Conservation (phyloP, 2,888 invertebrate genomes). For the Lumbricus terrestris region DNA sequence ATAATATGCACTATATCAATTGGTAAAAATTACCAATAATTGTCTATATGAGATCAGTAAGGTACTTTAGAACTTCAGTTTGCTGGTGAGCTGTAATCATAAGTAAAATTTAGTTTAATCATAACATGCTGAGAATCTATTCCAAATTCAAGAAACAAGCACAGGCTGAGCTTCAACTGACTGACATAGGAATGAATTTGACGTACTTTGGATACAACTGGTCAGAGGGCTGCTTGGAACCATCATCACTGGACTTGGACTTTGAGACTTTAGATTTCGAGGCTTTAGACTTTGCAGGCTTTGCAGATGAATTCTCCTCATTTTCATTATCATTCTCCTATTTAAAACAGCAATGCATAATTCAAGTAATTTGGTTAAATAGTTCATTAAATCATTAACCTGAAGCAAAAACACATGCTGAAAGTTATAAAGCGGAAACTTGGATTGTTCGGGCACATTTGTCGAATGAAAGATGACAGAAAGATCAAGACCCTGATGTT, state of each 20-base stretch:
- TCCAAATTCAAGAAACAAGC: background rate
- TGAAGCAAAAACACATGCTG: too few relatives aligned
- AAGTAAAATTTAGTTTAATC: background rate
- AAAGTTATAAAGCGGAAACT: too few relatives aligned
- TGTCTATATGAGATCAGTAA: too few relatives aligned
- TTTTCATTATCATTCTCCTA: background rate
- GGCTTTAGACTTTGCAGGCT: background rate
- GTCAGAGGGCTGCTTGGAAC: background rate
- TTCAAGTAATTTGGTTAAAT: too few relatives aligned
- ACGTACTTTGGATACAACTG: background rate
- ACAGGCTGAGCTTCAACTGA: background rate
- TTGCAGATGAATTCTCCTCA: background rate
- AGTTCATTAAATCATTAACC: background rate
- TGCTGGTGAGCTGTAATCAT: too few relatives aligned
- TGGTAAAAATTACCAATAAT: too few relatives aligned
- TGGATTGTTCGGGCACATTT: too few relatives aligned
- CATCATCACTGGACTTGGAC: background rate
- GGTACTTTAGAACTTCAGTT: background rate
- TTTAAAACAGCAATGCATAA: background rate
- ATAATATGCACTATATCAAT: too few relatives aligned
- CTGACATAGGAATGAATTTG: background rate
- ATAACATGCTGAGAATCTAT: background rate
- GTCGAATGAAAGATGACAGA: too few relatives aligned
- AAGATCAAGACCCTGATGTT: too few relatives aligned
- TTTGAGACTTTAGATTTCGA: background rate